These are phyloP conservation scores for Nebria salina DNA, from an alignment of 2,888 invertebrate genomes.

Conservation along the genomic window DNA sequence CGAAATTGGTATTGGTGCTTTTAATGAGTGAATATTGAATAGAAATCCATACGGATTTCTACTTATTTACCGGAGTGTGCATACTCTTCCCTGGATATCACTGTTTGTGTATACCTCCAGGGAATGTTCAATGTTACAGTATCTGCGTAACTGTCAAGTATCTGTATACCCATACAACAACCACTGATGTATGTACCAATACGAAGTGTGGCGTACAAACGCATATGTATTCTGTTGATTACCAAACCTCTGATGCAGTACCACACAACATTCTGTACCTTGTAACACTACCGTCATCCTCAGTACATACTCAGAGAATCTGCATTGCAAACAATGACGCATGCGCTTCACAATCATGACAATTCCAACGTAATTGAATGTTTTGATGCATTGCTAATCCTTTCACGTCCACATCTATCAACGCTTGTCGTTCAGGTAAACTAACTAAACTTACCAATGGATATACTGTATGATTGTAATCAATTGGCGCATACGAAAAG, in stretches of 20 bases:
- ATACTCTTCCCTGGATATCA: too few relatives aligned
- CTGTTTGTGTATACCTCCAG: too few relatives aligned
- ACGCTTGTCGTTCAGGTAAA: not conserved
- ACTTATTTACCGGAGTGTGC: too few relatives aligned
- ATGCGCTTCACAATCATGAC: not conserved
- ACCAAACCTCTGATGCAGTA: not conserved
- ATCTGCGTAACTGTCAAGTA: too few relatives aligned
- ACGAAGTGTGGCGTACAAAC: not conserved
- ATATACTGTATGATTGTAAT: not conserved
- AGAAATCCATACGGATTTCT: too few relatives aligned
- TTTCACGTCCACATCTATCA: not conserved
- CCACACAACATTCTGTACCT: not conserved
- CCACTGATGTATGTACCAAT: too few relatives aligned
- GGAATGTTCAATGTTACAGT: too few relatives aligned
- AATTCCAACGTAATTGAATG: not conserved
- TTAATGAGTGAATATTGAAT: too few relatives aligned
- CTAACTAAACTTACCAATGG: not conserved
- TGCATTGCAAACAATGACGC: conserved; percentile 1
- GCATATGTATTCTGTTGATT: not conserved
- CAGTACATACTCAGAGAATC: not conserved
- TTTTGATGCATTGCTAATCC: not conserved
- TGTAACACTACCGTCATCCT: not conserved
- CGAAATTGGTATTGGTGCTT: too few relatives aligned
- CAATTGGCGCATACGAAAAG: too few relatives aligned
- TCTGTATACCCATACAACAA: too few relatives aligned